phyloP scores from a whole-genome alignment of 2,113 vertebrate species.

The Pygoscelis adeliae region DNA sequence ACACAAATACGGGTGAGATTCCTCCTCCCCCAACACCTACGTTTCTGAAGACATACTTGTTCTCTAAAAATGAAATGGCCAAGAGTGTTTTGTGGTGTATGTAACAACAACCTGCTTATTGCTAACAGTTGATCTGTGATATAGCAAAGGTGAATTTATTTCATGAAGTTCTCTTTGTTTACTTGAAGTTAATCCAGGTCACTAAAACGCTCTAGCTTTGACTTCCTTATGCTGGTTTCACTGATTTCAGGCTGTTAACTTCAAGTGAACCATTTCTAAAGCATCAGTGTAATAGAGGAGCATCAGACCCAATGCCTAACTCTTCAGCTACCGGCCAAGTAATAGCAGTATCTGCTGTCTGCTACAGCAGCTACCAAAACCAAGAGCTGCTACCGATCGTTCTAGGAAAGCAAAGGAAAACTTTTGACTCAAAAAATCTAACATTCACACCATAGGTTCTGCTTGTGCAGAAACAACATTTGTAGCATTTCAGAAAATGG shows the following conservation, averaged over 20 bases:
- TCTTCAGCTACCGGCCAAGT: background rate
- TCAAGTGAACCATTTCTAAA: background rate
- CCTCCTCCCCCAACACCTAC: background rate
- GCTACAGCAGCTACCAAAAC: background rate
- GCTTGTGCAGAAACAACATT: background rate
- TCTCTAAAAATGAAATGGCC: background rate
- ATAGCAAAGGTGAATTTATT: background rate
- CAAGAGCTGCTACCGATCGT: background rate
- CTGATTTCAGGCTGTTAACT: background rate
- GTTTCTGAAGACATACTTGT: background rate
- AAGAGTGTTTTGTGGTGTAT: background rate
- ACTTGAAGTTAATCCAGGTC: background rate
- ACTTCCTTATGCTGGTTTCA: background rate
- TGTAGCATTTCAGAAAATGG: background rate
- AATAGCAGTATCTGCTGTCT: background rate
- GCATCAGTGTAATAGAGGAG: background rate
- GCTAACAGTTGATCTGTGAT: background rate
- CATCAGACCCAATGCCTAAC: background rate
- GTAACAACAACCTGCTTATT: background rate
- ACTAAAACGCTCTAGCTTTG: background rate
- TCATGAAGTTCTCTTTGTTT: background rate
- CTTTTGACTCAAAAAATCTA: background rate
- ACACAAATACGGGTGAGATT: constrained; percentile 17
- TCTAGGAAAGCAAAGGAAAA: background rate
- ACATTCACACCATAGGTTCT: background rate